These are phyloP conservation scores for Osmerus eperlanus DNA, from an alignment of 2,113 vertebrate genomes.

Conservation along the genomic window DNA sequence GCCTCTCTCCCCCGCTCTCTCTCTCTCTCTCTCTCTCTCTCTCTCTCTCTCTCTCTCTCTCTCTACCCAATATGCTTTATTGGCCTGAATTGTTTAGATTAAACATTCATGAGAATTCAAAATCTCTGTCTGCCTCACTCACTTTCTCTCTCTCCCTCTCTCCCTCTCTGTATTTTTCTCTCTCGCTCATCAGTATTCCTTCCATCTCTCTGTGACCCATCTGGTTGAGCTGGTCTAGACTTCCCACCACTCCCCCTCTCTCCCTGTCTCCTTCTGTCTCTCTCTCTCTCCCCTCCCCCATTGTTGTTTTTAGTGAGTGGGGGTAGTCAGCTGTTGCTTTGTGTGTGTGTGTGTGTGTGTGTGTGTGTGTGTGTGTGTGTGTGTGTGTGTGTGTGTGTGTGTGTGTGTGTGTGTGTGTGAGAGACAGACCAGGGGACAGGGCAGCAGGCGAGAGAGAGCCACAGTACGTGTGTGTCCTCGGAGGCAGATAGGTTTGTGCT, in stretches of 20 bases:
- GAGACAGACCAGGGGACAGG: slow-evolving; percentile 54
- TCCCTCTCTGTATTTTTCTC: slow-evolving; percentile 50
- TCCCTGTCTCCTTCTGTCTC: not conserved
- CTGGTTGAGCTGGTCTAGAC: no score
- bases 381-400: slow-evolving; percentile 27
- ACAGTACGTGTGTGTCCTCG: slow-evolving; percentile 43
- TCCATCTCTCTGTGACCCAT: no score
- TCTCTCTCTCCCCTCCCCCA: slow-evolving; percentile 42
- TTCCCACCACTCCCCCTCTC: not conserved
- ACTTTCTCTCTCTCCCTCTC: slow-evolving; percentile 50
- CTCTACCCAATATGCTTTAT: not conserved
- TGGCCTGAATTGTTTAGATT: no score
- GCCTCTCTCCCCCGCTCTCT: not conserved
- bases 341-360: slow-evolving; percentile 13
- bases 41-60: no score
- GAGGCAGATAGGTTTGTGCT: not conserved
- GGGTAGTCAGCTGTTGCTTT: slow-evolving; percentile 61
- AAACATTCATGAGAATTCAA: no score
- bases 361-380: no score
- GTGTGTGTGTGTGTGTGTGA: no score
- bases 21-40: not conserved
- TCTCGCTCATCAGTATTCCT: not conserved
- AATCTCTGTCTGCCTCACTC: slow-evolving; percentile 42
- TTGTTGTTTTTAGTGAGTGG: slow-evolving; percentile 48
- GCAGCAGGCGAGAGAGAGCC: not conserved